A percentile compares a stretch with the other conserved stretches of the same genome.
These are phyloP conservation scores for Lasioglossum albipes DNA, from an alignment of 1,140 invertebrate species.

Conservation along the genomic window DNA sequence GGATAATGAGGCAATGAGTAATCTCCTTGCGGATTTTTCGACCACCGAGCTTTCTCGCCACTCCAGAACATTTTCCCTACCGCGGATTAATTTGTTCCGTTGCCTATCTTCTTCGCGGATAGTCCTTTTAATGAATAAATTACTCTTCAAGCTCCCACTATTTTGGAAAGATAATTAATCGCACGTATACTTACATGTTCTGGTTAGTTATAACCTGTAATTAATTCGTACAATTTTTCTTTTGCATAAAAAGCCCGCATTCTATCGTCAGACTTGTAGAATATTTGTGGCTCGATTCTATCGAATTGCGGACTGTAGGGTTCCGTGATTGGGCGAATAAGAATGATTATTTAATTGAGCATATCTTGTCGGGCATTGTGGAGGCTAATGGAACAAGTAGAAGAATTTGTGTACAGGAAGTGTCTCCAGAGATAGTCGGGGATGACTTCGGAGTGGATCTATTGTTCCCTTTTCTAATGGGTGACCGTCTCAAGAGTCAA, in stretches of 20 bases:
- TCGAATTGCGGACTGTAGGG: too few relatives aligned
- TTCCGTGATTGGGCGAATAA: too few relatives aligned
- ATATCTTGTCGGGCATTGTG: background rate
- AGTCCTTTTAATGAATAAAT: too few relatives aligned
- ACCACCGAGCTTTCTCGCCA: background rate
- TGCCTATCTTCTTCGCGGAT: too few relatives aligned
- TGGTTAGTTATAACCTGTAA: too few relatives aligned
- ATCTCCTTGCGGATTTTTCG: constrained; percentile 16
- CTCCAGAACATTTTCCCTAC: constrained; percentile 7
- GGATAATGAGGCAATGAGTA: constrained; percentile 19
- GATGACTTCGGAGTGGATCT: background rate
- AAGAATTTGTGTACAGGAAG: constrained; percentile 5
- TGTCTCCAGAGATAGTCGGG: background rate
- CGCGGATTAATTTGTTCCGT: background rate
- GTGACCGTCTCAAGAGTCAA: constrained; percentile 12
- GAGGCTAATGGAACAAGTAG: background rate
- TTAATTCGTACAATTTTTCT: too few relatives aligned
- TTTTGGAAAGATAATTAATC: too few relatives aligned
- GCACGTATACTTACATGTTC: too few relatives aligned
- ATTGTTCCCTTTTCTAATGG: constrained; percentile 9
- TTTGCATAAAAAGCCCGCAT: too few relatives aligned
- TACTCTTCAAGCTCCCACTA: too few relatives aligned
- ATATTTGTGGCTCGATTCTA: too few relatives aligned
- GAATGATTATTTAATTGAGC: background rate
- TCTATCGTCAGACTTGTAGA: too few relatives aligned